Conservation (phyloP, 2,888 invertebrate species). For the Limnephilus auricula region DNA sequence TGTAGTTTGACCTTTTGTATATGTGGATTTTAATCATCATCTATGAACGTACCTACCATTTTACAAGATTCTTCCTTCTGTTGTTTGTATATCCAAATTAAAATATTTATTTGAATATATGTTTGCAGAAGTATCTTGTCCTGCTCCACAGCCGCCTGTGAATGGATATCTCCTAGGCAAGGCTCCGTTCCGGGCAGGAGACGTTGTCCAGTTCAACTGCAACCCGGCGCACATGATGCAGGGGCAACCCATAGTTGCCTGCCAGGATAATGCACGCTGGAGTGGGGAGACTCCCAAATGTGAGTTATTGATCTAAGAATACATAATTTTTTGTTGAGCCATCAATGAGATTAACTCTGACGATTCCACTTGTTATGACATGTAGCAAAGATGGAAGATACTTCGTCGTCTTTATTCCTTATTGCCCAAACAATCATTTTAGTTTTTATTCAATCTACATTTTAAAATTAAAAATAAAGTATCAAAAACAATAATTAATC, state of each 20-base stretch:
- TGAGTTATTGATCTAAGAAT: conserved; percentile 71
- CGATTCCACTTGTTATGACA: too few species aligned
- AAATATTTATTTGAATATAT: neutral
- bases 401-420: too few species aligned
- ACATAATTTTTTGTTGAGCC: too few species aligned
- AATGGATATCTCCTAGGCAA: conserved; percentile 89
- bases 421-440: too few species aligned
- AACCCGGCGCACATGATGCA: conserved; percentile 93
- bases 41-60: neutral
- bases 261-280: conserved; percentile 92
- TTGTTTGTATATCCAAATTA: neutral
- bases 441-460: too few species aligned
- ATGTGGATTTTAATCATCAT: neutral
- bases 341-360: too few species aligned
- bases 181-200: conserved; percentile 89
- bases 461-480: too few species aligned
- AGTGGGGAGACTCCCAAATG: conserved; percentile 91
- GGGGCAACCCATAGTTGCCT: conserved; percentile 92
- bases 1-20: too few species aligned
- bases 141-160: conserved; percentile 84
- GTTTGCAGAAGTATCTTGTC: conserved; percentile 86
- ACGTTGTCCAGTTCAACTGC: conserved; percentile 92
- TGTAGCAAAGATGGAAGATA: too few species aligned
- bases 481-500: too few species aligned
- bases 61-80: neutral